Evolutionary conservation across 2,888 invertebrate genomes (phyloP), one percentile per base, ranked within the genome.

Genomic region (Hypomecis atomaria): DNA sequence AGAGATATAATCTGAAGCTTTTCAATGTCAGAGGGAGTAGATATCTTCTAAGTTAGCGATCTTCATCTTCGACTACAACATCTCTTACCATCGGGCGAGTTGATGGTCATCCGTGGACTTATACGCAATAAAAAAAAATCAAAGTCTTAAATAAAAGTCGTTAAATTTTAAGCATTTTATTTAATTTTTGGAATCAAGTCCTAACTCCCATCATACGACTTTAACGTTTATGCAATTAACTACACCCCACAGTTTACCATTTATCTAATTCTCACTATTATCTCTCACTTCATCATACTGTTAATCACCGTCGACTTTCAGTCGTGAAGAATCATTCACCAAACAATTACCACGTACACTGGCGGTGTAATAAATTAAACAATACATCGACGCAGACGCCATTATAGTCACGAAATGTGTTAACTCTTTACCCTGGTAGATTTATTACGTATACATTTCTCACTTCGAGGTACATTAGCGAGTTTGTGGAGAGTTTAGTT

Each of bases 331-430:
- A 74, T 73, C 73, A 81, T 81, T 80, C 57, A 77, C 74, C 70
- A 66, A 66, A 78, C 78, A 81, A 82, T 81, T 81, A 81, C 73
- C 72, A 70, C 62, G 73, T 76, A 74, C 72, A 73, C 73, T 76
- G 77, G 75, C 81, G 75, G 68, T 44, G 76, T 77, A 76, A 86
- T 88, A 88, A 88, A 86, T 86, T 81, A 84, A 77, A 67, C 56
- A 64, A 73, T 71, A 73, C 76, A 74, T 78, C 73, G 74, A 62
- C 75, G 65, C 69, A 73, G 74, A 80, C 84, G 85, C 81, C 84
- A 83, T 84, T 87, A 82, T 63, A 81, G 87, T 89, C 90, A 90
- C 90, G 90, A 88, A 78, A 78, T 79, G 82, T 81, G 85, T 84
- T 87, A 83, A 85, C 84, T 83, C 77, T 78, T 81, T 81, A 79